Percentiles rank a stretch among this genome's conserved stretches.
These are phyloP conservation scores for Gila orcuttii DNA, from an alignment of 2,113 vertebrate species.

Conservation along the genomic window DNA sequence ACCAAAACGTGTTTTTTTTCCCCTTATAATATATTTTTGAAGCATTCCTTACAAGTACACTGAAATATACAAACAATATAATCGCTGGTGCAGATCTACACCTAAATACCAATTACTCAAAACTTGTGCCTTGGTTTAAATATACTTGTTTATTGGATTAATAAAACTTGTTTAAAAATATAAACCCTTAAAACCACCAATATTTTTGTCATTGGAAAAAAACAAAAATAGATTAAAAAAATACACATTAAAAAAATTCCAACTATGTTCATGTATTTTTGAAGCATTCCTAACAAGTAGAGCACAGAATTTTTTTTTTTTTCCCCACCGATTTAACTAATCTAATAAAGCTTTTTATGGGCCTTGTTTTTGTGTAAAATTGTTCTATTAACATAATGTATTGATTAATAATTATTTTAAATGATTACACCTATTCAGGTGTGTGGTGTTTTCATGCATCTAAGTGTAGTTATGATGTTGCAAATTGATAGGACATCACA, in stretches of 20 bases:
- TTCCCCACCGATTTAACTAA: neutral
- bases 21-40: no score
- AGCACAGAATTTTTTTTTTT: neutral
- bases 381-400: neutral
- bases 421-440: neutral
- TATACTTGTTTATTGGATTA: neutral
- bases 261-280: neutral
- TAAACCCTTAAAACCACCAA: neutral
- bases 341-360: neutral
- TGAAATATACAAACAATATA: no score
- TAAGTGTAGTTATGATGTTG: neutral
- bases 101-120: no score
- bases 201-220: neutral
- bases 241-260: neutral
- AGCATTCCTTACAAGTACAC: no score
- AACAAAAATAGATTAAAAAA: no score
- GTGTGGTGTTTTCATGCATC: neutral
- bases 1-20: no score
- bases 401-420: neutral
- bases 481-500: neutral
- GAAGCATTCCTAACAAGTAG: neutral
- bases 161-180: neutral
- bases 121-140: neutral
- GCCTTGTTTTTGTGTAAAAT: neutral
- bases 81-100: no score